phyloP scores from a whole-genome alignment of 2,888 invertebrate species.

The Drosophila mulleri region DNA sequence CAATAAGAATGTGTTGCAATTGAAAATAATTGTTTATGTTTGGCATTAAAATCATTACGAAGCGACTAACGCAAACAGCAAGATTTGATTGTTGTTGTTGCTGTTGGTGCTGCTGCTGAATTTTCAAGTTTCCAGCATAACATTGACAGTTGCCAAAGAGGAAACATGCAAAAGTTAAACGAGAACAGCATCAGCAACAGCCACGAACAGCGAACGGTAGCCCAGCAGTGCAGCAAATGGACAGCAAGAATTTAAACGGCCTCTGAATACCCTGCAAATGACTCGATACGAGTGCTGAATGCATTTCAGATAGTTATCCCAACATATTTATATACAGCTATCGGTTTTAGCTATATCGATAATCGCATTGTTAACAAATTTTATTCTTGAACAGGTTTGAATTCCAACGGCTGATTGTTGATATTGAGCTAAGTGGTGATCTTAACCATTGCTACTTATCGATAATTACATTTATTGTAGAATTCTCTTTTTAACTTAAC shows the following conservation, averaged over 20 bases:
- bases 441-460: background rate
- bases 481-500: background rate
- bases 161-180: constrained; percentile 68
- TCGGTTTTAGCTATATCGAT: background rate
- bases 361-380: background rate
- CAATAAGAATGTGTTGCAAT: constrained; percentile 78
- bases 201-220: constrained; percentile 16
- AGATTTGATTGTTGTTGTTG: constrained; percentile 21
- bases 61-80: constrained; percentile 56
- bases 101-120: constrained; percentile 40
- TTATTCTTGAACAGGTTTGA: background rate
- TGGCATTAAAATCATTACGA: constrained; percentile 79
- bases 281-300: background rate
- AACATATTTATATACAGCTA: background rate
- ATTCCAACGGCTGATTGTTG: background rate
- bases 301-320: background rate
- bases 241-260: constrained; percentile 15
- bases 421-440: too few relatives aligned
- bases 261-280: constrained; percentile 29
- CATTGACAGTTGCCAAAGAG: constrained; percentile 77
- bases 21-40: constrained; percentile 77
- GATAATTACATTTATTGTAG: background rate
- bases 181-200: constrained; percentile 60
- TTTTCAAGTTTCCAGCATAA: constrained; percentile 75
- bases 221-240: background rate